phyloP scores from a whole-genome alignment of 2,888 invertebrate genomes.

The Dascillus cervinus region DNA sequence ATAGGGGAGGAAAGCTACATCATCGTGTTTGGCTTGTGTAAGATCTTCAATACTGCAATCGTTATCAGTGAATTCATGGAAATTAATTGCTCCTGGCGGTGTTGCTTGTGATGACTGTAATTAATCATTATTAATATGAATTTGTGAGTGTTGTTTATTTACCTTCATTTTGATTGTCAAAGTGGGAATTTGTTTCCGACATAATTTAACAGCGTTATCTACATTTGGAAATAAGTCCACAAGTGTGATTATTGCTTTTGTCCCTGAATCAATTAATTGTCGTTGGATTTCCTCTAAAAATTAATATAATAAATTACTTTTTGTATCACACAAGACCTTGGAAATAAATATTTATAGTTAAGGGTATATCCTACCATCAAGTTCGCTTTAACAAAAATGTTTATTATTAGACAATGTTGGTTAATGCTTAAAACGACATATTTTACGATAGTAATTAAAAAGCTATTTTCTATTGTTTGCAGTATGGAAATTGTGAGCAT shows the following conservation, averaged over 20 bases:
- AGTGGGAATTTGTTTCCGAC: slow-evolving; percentile 44
- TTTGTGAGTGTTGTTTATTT: too few relatives aligned
- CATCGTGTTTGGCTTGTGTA: slow-evolving; percentile 45
- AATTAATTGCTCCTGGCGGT: slow-evolving; percentile 52
- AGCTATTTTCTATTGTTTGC: too few relatives aligned
- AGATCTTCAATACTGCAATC: slow-evolving; percentile 46
- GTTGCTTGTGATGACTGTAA: slow-evolving; percentile 39
- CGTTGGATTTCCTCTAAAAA: slow-evolving; percentile 56
- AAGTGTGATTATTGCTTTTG: slow-evolving; percentile 55
- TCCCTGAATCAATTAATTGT: slow-evolving; percentile 52
- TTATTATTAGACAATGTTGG: too few relatives aligned
- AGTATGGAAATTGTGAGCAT: too few relatives aligned
- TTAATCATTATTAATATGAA: too few relatives aligned
- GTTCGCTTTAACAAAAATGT: too few relatives aligned
- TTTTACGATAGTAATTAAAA: too few relatives aligned
- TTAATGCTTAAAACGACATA: too few relatives aligned
- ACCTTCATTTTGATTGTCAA: slow-evolving; percentile 45
- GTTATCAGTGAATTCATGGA: slow-evolving; percentile 52
- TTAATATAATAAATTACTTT: too few relatives aligned
- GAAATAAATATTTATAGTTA: too few relatives aligned
- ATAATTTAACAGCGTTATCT: slow-evolving; percentile 41
- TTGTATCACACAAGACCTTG: too few relatives aligned
- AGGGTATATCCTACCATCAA: too few relatives aligned
- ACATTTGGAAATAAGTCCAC: slow-evolving; percentile 46
- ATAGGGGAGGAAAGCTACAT: slow-evolving; percentile 65